Percentiles rank a stretch among this genome's conserved stretches.
Conservation (phyloP, 2,888 invertebrate species). For the Papilio gigon region DNA sequence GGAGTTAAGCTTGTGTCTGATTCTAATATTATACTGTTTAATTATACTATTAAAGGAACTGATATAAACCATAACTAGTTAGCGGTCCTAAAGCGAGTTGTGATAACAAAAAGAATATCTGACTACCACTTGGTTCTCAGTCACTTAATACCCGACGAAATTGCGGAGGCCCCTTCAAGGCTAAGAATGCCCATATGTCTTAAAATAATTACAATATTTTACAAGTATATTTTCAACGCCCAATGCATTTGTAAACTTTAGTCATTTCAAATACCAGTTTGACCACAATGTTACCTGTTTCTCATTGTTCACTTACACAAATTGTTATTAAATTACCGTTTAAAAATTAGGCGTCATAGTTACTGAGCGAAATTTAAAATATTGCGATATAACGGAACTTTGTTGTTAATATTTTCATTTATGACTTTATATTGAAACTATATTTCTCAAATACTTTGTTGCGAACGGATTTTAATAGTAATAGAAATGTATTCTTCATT, state of each 20-base stretch:
- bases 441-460: too few relatives aligned
- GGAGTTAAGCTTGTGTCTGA: not conserved
- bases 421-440: not conserved
- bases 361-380: not conserved
- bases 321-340: constrained; percentile 12
- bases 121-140: not conserved
- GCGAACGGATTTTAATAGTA: not conserved
- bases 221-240: not conserved
- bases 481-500: not conserved
- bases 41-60: not conserved
- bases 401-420: not conserved
- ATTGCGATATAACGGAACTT: constrained; percentile 1
- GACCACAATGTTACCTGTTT: not conserved
- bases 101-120: not conserved
- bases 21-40: not conserved
- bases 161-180: constrained; percentile 9
- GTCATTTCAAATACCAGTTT: constrained; percentile 4
- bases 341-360: constrained; percentile 14
- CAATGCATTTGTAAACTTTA: not conserved
- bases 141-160: not conserved
- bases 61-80: not conserved
- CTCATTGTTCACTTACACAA: not conserved
- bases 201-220: constrained; percentile 3
- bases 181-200: not conserved
- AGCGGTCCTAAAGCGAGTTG: not conserved